These are phyloP conservation scores for Proisotoma minuta DNA, from an alignment of 2,888 invertebrate genomes.

Conservation along the genomic window DNA sequence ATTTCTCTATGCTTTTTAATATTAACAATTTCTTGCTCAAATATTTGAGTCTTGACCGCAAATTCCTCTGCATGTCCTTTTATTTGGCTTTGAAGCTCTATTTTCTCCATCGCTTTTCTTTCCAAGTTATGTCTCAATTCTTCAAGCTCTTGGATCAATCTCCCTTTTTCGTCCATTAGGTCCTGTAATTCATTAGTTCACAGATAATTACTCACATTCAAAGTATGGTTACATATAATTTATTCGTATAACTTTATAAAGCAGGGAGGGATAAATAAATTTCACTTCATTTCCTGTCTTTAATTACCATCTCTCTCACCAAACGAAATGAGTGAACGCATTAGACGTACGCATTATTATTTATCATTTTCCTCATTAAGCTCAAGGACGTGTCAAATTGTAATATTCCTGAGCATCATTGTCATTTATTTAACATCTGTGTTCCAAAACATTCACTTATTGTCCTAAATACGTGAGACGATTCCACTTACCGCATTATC, in stretches of 20 bases:
- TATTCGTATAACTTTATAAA: too few species aligned
- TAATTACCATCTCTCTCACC: background rate
- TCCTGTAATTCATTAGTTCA: slow-evolving; percentile 20
- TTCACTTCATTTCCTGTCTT: background rate
- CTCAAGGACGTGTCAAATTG: slow-evolving; percentile 1
- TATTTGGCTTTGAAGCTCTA: slow-evolving; percentile 36
- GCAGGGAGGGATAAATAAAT: too few species aligned
- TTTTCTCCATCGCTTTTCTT: slow-evolving; percentile 37
- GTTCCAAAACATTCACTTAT: too few species aligned
- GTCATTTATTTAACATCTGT: too few species aligned
- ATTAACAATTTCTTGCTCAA: slow-evolving; percentile 39
- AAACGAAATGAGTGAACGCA: background rate
- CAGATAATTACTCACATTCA: too few species aligned
- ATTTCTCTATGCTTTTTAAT: slow-evolving; percentile 39
- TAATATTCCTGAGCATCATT: too few species aligned
- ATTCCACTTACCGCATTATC: slow-evolving; percentile 32
- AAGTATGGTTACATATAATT: too few species aligned
- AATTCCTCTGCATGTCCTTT: slow-evolving; percentile 39
- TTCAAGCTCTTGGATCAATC: slow-evolving; percentile 33
- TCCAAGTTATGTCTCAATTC: slow-evolving; percentile 35
- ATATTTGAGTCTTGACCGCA: slow-evolving; percentile 37
- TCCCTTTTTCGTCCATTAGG: slow-evolving; percentile 36
- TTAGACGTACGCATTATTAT: background rate
- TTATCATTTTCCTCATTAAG: background rate
- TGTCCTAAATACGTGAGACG: too few species aligned